A percentile compares a stretch with the other conserved stretches of the same genome.
Evolutionary conservation across 64 coral and sea anemone species (phyloP).

Genomic region (Stichodactyla helianthus): DNA sequence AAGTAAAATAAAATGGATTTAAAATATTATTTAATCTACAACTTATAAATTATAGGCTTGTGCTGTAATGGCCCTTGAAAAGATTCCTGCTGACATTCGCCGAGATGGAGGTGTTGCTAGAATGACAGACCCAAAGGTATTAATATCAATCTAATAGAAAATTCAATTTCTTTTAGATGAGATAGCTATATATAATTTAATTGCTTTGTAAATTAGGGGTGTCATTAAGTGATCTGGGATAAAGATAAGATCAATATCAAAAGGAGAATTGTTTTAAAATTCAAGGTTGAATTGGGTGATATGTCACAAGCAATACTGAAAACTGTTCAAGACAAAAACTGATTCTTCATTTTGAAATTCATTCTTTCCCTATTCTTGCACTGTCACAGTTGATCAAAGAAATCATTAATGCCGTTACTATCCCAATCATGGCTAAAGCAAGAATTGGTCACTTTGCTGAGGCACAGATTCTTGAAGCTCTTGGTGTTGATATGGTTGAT

Average conservation of each 20-base stretch:
- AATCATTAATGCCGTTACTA: conserved; percentile 93
- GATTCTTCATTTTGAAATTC: too few species aligned
- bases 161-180: not conserved
- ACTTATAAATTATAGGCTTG: conserved; percentile 58
- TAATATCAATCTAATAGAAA: not conserved
- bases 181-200: too few species aligned
- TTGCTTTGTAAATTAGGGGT: too few species aligned
- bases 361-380: not conserved
- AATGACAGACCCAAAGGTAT: conserved; percentile 97
- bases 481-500: conserved; percentile 99
- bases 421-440: conserved; percentile 97
- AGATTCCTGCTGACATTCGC: conserved; percentile 93
- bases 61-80: conserved; percentile 98
- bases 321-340: too few species aligned
- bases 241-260: too few species aligned
- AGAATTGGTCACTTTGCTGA: conserved; percentile 99
- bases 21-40: not conserved
- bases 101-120: conserved; percentile 91
- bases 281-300: too few species aligned
- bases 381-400: conserved; percentile 73
- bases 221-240: too few species aligned
- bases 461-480: conserved; percentile 86
- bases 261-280: too few species aligned
- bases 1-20: not conserved
- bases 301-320: too few species aligned